A percentile compares a stretch with the other conserved stretches of the same genome.
These are phyloP conservation scores for Ammospiza maritima DNA, from an alignment of 2,797 vertebrate species.

Conservation along the genomic window DNA sequence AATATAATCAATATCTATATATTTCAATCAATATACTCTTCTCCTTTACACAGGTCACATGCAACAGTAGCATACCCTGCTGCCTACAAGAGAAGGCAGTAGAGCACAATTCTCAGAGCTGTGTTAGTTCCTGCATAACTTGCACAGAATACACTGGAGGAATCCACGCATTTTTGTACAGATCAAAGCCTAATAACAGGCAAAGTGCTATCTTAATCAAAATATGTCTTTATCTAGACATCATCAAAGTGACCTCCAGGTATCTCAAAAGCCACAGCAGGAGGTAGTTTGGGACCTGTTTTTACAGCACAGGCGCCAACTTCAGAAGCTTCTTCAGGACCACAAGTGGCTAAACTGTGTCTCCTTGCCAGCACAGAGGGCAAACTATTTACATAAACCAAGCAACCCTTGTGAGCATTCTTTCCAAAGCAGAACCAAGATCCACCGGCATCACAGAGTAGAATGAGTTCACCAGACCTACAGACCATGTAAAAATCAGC, in stretches of 20 bases:
- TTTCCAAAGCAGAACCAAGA: background rate
- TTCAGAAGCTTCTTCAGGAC: background rate
- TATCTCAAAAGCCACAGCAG: background rate
- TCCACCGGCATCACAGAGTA: background rate
- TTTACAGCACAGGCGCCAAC: background rate
- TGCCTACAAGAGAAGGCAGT: background rate
- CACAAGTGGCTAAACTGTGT: background rate
- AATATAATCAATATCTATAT: background rate
- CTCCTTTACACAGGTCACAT: background rate
- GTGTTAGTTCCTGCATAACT: background rate
- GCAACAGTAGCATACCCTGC: background rate
- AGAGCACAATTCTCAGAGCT: background rate
- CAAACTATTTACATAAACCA: background rate
- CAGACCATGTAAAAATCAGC: background rate
- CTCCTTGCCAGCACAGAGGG: background rate
- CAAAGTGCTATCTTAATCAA: background rate
- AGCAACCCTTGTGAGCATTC: background rate
- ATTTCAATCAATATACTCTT: background rate
- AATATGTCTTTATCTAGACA: background rate
- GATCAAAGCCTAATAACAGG: background rate
- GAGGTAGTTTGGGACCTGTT: background rate
- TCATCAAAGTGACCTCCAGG: fast-evolving
- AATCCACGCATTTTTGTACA: background rate
- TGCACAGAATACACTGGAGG: background rate
- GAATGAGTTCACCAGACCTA: background rate